Percentiles rank a stretch among this genome's conserved stretches.
These are phyloP conservation scores for Pristionchus maxplancki DNA, from an alignment of 2,888 invertebrate species.

Conservation along the genomic window DNA sequence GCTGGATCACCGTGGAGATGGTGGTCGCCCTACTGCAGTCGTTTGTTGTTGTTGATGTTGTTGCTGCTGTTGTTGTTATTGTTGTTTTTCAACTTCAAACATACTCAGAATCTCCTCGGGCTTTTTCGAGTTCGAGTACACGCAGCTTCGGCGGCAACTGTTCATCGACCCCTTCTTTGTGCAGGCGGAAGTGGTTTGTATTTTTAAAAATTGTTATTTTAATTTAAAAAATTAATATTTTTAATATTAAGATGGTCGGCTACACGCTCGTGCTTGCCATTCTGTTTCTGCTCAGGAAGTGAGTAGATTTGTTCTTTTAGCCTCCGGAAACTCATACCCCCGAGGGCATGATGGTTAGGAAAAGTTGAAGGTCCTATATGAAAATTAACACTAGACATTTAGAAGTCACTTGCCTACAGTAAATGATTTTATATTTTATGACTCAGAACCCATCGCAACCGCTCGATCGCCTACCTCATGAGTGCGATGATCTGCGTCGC, in stretches of 20 bases:
- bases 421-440: too few species aligned
- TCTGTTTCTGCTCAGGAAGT: not conserved
- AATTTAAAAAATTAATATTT: not conserved
- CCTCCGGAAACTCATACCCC: too few species aligned
- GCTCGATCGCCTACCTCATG: not conserved
- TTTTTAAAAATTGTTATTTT: not conserved
- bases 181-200: not conserved
- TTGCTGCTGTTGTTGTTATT: not conserved
- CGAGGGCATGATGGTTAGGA: too few species aligned
- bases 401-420: too few species aligned
- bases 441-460: not conserved
- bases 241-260: not conserved
- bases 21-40: not conserved
- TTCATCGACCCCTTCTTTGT: not conserved
- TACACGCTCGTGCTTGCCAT: not conserved
- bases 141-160: not conserved
- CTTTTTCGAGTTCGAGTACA: not conserved
- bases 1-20: not conserved
- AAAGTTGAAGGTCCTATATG: too few species aligned
- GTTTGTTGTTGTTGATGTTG: not conserved
- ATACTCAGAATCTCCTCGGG: not conserved
- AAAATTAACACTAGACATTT: too few species aligned
- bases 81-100: too few species aligned
- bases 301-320: not conserved
- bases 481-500: not conserved